Evolutionary conservation across 2,888 invertebrate species (phyloP), one percentile per base, ranked within the genome.

Genomic region (Campoplex capitator): DNA sequence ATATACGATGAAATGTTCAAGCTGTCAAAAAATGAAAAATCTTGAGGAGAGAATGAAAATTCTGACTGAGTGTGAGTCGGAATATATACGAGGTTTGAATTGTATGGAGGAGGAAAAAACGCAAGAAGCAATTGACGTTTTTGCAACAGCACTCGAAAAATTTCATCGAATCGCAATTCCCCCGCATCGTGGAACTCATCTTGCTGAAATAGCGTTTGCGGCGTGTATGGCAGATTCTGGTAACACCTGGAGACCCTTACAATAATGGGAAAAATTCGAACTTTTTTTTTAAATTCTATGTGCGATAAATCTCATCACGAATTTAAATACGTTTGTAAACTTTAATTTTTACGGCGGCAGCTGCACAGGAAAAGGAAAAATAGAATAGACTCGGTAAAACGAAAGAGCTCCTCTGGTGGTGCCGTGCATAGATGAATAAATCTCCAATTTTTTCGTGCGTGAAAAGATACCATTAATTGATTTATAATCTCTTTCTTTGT

Each of bases 181-280:
- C 0, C 97, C 97, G 0, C 96, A 97, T 89, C 95, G 95, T 67
- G 96, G 96, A 84, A 96, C 97, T 0, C 96, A 97, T 73, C 94
- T 97, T 45, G 97, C 97, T 0, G 97, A 97, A 93, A 97, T 97
- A 91, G 96, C 97, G 0, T 93, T 97, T 54, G 95, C 96, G 3
- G 95, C 96, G 0, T 97, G 97, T 91, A 95, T 96, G 90, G 96
- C 96, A 0, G 94, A 96, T 65, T 90, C 91, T 13, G 96, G 96
- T 16, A 97, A 96, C 90, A 88, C 88, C 58, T 92, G 92, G 91
- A 83, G 84, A 51, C 78, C 88, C 13, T 16, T 65, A 7, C 76
- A 51, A 65, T 76, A 51, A 51, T 76, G 45, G 11, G 3, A 32
- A 62, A 65, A 48, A 4, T 23, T 23, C 3, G n/a, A 48, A 70